phyloP scores from a whole-genome alignment of 2,113 vertebrate species.

The Oncorhynchus clarkii region DNA sequence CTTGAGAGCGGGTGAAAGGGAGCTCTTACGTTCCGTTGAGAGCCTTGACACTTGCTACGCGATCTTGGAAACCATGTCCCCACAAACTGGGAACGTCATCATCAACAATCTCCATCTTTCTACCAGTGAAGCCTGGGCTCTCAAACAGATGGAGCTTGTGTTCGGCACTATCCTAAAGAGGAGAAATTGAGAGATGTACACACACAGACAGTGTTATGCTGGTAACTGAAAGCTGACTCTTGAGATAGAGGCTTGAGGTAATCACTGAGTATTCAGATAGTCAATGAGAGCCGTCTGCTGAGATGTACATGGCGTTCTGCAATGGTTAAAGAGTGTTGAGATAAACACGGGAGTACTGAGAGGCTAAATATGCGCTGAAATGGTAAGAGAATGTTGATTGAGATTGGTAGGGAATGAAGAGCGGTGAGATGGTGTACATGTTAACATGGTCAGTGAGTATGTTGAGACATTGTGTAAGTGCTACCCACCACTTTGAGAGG shows the following conservation, averaged over 20 bases:
- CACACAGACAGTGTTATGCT: neutral
- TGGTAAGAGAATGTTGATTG: neutral
- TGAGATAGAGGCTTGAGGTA: neutral
- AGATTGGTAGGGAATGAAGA: too few species aligned
- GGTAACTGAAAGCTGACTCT: neutral
- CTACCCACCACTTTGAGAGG: conserved; percentile 84
- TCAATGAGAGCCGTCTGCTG: too few species aligned
- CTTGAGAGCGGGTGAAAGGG: neutral
- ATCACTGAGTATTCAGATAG: too few species aligned
- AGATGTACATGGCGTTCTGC: neutral
- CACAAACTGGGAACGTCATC: conserved; percentile 91
- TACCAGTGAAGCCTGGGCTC: conserved; percentile 76
- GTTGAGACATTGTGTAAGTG: neutral
- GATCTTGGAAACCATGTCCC: conserved; percentile 91
- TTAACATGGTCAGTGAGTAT: neutral
- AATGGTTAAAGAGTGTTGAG: neutral
- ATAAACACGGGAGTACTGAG: neutral
- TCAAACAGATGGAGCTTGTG: conserved; percentile 92
- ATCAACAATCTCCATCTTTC: conserved; percentile 92
- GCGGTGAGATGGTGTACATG: too few species aligned
- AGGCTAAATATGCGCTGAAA: too few species aligned
- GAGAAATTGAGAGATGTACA: neutral
- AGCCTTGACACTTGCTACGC: conserved; percentile 84
- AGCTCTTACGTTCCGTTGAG: conserved; percentile 87
- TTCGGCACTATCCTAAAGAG: conserved; percentile 79